phyloP scores from a whole-genome alignment of 92 coral and sea anemone genomes.

The Porites divaricata region DNA sequence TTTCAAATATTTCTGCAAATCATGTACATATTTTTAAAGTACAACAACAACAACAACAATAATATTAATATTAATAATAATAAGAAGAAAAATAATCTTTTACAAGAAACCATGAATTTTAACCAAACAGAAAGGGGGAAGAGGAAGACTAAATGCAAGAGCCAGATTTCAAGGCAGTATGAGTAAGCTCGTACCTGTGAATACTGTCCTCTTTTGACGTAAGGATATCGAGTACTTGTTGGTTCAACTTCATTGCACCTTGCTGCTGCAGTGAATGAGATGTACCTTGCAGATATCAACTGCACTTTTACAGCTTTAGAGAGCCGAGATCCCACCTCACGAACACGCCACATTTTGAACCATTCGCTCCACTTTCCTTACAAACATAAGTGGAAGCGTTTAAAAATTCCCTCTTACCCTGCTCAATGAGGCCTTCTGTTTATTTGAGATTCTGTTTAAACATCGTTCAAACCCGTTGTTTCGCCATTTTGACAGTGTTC shows the following conservation, averaged over 20 bases:
- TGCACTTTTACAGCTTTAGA: not conserved
- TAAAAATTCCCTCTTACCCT: not conserved
- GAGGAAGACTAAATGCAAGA: too few species aligned
- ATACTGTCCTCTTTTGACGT: slow-evolving; percentile 75
- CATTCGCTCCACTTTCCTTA: not conserved
- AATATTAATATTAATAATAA: too few species aligned
- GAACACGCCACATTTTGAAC: slow-evolving; percentile 5
- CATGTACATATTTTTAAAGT: too few species aligned
- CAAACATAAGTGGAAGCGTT: not conserved
- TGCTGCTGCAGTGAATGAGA: not conserved
- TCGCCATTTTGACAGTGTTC: not conserved
- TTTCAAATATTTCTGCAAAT: too few species aligned
- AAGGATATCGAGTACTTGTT: slow-evolving; percentile 84
- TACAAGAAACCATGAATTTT: too few species aligned
- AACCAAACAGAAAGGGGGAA: too few species aligned
- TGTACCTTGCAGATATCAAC: not conserved
- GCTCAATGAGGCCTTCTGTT: not conserved
- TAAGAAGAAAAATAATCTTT: too few species aligned
- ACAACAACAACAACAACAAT: too few species aligned
- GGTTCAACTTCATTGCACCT: slow-evolving; percentile 51
- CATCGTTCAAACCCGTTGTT: not conserved
- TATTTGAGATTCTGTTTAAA: not conserved
- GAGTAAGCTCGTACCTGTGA: slow-evolving; percentile 53
- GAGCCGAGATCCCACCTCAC: slow-evolving; percentile 1
- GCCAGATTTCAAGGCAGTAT: too few species aligned